These are phyloP conservation scores for Microctenopoma stevenorrisi DNA, from an alignment of 2,797 vertebrate species.

Conservation along the genomic window DNA sequence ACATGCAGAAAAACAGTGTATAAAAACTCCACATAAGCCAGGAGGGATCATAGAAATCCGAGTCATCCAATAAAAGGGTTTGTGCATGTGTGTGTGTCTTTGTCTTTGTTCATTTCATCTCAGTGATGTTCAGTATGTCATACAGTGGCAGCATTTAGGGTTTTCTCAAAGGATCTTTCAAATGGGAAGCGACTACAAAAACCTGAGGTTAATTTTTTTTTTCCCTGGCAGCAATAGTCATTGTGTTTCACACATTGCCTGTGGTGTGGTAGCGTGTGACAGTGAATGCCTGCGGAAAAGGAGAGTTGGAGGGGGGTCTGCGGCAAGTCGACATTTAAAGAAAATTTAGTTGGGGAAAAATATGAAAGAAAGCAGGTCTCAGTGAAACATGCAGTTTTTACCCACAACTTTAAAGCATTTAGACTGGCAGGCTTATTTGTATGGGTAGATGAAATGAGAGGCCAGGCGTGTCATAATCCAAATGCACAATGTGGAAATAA, in stretches of 20 bases:
- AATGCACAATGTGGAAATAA: conserved; percentile 64
- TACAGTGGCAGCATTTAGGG: conserved; percentile 15
- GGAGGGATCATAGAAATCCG: conserved; percentile 32
- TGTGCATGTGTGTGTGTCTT: conserved; percentile 26
- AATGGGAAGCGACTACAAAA: conserved; percentile 37
- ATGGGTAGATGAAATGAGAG: conserved; percentile 60
- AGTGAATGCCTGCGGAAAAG: conserved; percentile 6
- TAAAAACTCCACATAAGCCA: conserved; percentile 32
- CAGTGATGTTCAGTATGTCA: conserved; percentile 24
- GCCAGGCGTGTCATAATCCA: conserved; percentile 64
- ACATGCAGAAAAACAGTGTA: conserved; percentile 32
- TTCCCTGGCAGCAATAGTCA: conserved; percentile 26
- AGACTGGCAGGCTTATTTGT: conserved; percentile 58
- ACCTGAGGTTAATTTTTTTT: conserved; percentile 34
- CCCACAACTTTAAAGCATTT: conserved; percentile 42
- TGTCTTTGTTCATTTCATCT: conserved; percentile 16
- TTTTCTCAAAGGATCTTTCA: conserved; percentile 30
- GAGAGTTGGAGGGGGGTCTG: neutral
- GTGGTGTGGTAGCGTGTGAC: conserved; percentile 25
- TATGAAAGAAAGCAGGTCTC: conserved; percentile 25
- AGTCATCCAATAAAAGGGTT: conserved; percentile 31
- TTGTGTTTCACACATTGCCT: conserved; percentile 42
- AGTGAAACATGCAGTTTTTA: conserved; percentile 27
- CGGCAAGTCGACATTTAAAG: conserved; percentile 30
- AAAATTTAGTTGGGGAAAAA: conserved; percentile 8